Evolutionary conservation across 2,113 vertebrate species (phyloP).

Genomic region (Drymodes brunneopygia): DNA sequence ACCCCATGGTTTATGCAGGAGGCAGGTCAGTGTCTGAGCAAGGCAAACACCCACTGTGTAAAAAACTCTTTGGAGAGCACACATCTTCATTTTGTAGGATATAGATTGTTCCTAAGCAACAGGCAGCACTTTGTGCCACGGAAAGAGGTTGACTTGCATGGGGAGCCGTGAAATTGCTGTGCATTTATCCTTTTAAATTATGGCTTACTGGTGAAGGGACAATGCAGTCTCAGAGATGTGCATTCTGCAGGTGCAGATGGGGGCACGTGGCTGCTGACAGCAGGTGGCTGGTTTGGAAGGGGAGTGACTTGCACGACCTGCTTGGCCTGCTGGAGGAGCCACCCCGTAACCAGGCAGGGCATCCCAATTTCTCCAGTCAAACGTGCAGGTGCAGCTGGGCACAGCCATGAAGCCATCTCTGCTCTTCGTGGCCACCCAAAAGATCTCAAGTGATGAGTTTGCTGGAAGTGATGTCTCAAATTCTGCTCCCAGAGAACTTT

Average conservation of each 20-base stretch:
- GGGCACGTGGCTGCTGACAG: fast-evolving
- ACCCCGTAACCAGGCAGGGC: fast-evolving
- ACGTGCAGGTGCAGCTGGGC: neutral
- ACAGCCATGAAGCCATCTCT: fast-evolving
- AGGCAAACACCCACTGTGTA: neutral
- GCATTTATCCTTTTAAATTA: neutral
- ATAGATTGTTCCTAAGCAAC: constrained; percentile 57
- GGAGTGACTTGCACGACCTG: neutral
- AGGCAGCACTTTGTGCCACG: neutral
- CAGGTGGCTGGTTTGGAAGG: neutral
- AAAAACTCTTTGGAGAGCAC: neutral
- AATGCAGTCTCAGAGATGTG: neutral
- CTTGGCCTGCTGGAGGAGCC: neutral
- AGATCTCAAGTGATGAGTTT: neutral
- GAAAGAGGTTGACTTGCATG: neutral
- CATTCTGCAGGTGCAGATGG: neutral
- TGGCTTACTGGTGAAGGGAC: neutral
- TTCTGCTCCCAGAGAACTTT: neutral
- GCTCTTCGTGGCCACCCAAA: fast-evolving
- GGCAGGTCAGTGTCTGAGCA: neutral
- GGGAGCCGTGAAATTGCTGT: neutral
- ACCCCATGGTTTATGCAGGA: fast-evolving
- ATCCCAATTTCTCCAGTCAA: neutral
- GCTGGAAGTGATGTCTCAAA: neutral
- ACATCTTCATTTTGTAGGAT: neutral